Evolutionary conservation across 1,140 invertebrate genomes (phyloP), one percentile per base, ranked within the genome.

Genomic region (Microplitis demolitor): DNA sequence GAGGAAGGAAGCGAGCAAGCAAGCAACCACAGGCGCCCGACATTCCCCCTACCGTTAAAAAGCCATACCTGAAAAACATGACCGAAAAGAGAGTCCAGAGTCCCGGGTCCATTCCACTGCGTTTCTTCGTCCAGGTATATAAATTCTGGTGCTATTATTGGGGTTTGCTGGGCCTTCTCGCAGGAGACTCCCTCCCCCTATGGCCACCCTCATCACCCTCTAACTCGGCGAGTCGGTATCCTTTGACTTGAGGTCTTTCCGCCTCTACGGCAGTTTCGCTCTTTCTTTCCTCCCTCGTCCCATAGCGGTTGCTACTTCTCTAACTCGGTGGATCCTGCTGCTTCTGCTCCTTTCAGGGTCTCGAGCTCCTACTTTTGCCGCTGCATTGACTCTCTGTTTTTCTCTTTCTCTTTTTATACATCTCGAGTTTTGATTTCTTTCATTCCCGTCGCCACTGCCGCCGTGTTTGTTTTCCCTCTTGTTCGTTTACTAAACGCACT

Each of bases 131-230:
- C 80, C 85, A 87, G 84, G 84, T 87, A 87, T 85, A 87, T 87
- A 87, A 87, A 87, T 86, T 86, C 84, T 86, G 84, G 79, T 82
- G 84, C 84, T 86, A 86, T 86, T 87, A 86, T 86, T 86, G 84
- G 83, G 83, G 81, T 84, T 85, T 83, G 81, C 6, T 45, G 39
- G 84, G 84, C 77, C 79, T 82, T 85, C 84, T 83, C 78, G 80
- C 82, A 81, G 79, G 79, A 78, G 69, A 9, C 39, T 11, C 39
- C 11, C 39, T 11, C 39, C 39, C 39, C 39, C 11, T 4, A 11
- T 45, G 39, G 39, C 11, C 39, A 11, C 39, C 39, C 39, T 45
- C 39, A 8, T 45, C 39, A 45, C 80, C 76, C 80, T 78, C 75
- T 75, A 77, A 67, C 66, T 69, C 73, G 69, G 73, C 70, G 50